Evolutionary conservation across 2,888 invertebrate genomes (phyloP).

Genomic region (Protula sp.): DNA sequence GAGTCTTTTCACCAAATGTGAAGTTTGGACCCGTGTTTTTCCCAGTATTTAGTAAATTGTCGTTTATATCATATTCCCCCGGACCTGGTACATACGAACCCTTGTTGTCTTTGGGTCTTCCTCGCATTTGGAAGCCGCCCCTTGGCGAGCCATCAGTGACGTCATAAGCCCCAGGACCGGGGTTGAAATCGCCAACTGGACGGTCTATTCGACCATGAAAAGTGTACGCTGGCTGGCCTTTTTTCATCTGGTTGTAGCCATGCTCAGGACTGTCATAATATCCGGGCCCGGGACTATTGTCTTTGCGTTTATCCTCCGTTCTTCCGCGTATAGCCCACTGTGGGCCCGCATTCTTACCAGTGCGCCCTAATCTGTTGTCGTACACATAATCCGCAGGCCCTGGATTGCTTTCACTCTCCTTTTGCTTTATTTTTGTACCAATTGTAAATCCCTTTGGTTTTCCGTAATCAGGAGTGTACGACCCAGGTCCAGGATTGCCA

Average conservation of each 20-base stretch:
- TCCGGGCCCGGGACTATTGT: not conserved
- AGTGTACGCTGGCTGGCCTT: not conserved
- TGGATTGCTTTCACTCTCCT: too few relatives aligned
- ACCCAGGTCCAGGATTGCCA: too few relatives aligned
- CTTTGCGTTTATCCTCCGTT: not conserved
- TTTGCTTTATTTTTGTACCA: too few relatives aligned
- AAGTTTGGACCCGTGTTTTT: not conserved
- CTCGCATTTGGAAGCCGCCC: not conserved
- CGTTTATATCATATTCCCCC: not conserved
- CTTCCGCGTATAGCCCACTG: not conserved
- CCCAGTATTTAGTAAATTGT: not conserved
- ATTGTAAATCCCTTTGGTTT: too few relatives aligned
- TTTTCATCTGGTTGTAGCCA: not conserved
- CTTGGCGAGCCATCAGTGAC: not conserved
- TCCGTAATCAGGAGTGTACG: too few relatives aligned
- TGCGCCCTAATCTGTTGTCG: not conserved
- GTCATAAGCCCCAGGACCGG: not conserved
- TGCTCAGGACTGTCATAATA: not conserved
- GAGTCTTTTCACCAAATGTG: not conserved
- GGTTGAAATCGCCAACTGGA: not conserved
- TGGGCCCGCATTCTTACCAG: not conserved
- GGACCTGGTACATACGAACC: not conserved
- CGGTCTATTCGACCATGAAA: not conserved
- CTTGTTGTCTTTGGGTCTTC: not conserved
- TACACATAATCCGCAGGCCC: too few relatives aligned